These are phyloP conservation scores for Seriola rivoliana DNA, from an alignment of 2,113 vertebrate species.

Conservation along the genomic window DNA sequence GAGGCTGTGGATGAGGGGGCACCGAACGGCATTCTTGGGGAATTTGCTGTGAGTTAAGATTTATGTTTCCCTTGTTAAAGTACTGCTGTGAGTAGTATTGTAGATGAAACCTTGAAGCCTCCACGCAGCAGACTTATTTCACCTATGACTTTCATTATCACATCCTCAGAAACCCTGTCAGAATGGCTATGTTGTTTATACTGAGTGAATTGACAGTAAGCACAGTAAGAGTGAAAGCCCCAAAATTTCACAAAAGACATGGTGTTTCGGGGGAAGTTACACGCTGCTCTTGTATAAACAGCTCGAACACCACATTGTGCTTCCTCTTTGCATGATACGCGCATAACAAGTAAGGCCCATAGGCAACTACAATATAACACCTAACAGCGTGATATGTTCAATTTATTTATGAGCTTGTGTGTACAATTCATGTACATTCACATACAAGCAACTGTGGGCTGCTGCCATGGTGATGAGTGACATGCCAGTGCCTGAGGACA, in stretches of 20 bases:
- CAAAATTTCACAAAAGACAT: background rate
- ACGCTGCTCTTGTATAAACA: background rate
- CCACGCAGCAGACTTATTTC: background rate
- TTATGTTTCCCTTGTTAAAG: conserved; percentile 1
- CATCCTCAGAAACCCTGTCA: background rate
- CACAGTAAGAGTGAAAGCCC: background rate
- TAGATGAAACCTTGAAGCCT: conserved; percentile 1
- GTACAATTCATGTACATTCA: background rate
- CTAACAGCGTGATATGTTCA: background rate
- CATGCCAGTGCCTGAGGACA: conserved; percentile 47
- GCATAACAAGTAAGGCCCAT: conserved; percentile 37
- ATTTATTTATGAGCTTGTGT: background rate
- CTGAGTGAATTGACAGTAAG: background rate
- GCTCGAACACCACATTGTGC: conserved; percentile 21
- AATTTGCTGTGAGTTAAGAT: conserved; percentile 83
- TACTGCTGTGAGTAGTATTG: background rate
- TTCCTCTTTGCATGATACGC: conserved; percentile 72
- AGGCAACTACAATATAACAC: conserved; percentile 11
- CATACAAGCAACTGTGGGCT: conserved; percentile 29
- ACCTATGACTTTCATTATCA: background rate
- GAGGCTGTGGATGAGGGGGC: conserved; percentile 59
- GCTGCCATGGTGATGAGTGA: conserved; percentile 57
- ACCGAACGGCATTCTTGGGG: conserved; percentile 62
- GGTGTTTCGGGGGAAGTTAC: conserved; percentile 38
- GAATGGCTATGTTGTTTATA: too few relatives aligned